A percentile compares a stretch with the other conserved stretches of the same genome.
These are phyloP conservation scores for Amyelois transitella DNA, from an alignment of 1,140 invertebrate genomes.

Conservation along the genomic window DNA sequence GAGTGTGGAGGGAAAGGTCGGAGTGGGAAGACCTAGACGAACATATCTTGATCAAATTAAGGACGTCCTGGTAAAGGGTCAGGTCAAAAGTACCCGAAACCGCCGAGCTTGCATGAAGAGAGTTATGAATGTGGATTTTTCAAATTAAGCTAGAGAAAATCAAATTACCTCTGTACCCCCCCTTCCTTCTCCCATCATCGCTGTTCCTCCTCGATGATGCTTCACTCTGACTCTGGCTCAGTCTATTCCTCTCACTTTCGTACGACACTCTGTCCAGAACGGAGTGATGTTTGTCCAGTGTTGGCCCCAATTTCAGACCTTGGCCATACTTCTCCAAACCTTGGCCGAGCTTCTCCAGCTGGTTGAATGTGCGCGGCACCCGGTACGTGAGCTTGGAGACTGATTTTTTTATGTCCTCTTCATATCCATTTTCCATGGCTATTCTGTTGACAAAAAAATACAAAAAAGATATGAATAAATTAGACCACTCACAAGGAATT, in stretches of 20 bases:
- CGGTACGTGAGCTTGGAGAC: not conserved
- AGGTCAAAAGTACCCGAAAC: too few relatives aligned
- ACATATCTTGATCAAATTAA: too few relatives aligned
- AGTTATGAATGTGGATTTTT: not conserved
- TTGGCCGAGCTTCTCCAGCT: slow-evolving; percentile 13
- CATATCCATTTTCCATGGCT: not conserved
- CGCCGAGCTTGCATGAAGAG: too few relatives aligned
- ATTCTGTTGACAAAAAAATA: not conserved
- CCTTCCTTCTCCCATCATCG: slow-evolving; percentile 47
- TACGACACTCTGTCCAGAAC: slow-evolving; percentile 47
- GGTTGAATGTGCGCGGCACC: not conserved
- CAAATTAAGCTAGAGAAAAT: not conserved
- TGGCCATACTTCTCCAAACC: slow-evolving; percentile 23
- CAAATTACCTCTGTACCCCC: slow-evolving; percentile 24
- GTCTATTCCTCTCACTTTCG: slow-evolving; percentile 41
- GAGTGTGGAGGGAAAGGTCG: too few relatives aligned
- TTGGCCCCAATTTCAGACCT: slow-evolving; percentile 10
- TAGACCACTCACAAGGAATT: too few relatives aligned
- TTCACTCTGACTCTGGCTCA: slow-evolving; percentile 46
- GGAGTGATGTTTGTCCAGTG: slow-evolving; percentile 16
- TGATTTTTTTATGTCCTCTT: not conserved
- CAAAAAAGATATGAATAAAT: too few relatives aligned
- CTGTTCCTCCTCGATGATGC: slow-evolving; percentile 57
- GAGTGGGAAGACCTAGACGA: too few relatives aligned
- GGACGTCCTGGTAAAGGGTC: too few relatives aligned